These are phyloP conservation scores for Xyrichtys novacula DNA, from an alignment of 2,797 vertebrate genomes.

Conservation along the genomic window DNA sequence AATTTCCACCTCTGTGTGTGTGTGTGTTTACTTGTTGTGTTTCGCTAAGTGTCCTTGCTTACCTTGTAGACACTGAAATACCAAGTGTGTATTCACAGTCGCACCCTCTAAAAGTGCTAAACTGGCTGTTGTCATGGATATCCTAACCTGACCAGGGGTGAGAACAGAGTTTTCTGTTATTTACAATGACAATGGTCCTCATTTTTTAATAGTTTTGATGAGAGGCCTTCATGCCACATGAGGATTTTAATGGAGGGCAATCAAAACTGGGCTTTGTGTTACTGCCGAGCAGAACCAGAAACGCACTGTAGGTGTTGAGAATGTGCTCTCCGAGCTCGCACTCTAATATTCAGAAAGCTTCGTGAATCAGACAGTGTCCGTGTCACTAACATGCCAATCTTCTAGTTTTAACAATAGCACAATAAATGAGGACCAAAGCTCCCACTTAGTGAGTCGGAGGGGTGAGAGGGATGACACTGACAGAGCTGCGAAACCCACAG, in stretches of 20 bases:
- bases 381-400: conserved; percentile 29
- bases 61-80: conserved; percentile 38
- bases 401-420: conserved; percentile 45
- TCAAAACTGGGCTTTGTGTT: conserved; percentile 39
- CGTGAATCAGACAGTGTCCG: conserved; percentile 42
- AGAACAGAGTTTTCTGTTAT: conserved; percentile 31
- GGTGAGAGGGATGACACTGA: conserved; percentile 43
- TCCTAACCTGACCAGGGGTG: conserved; percentile 35
- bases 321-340: conserved; percentile 43
- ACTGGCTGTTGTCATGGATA: conserved; percentile 55
- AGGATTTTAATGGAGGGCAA: conserved; percentile 52
- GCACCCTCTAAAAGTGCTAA: conserved; percentile 35
- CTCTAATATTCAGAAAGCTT: conserved; percentile 34
- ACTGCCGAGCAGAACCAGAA: conserved; percentile 23
- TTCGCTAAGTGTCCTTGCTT: conserved; percentile 32
- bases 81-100: conserved; percentile 34
- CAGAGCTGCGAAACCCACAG: conserved; percentile 47
- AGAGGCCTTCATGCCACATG: conserved; percentile 47
- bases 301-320: conserved; percentile 29
- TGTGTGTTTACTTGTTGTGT: conserved; percentile 35
- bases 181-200: conserved; percentile 28
- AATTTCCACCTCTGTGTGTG: conserved; percentile 20
- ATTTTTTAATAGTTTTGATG: conserved; percentile 44
- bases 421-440: conserved; percentile 38
- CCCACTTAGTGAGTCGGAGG: conserved; percentile 36